Evolutionary conservation across 2,888 invertebrate genomes (phyloP), one percentile per base, ranked within the genome.

Genomic region (Eumacrocentrus americanus): DNA sequence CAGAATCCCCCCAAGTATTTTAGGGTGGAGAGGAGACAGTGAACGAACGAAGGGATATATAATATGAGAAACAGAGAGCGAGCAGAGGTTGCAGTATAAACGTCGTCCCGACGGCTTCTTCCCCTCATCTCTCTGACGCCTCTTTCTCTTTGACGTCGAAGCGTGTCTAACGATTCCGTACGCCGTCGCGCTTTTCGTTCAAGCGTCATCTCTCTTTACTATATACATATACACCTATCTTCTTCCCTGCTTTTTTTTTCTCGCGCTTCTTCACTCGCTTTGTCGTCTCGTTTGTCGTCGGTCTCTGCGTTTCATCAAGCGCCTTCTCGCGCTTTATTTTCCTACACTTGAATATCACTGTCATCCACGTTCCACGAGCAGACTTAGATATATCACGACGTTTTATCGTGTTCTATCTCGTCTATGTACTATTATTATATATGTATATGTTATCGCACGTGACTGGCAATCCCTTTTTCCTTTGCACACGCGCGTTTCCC

Each of bases 1-100:
- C 69, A 67, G 66, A 64, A 61, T 66, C n/a, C n/a, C 61, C 48
- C 18, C 18, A 9, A 38, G 55, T 46, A 23, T 22, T 18, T 29
- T 29, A 48, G 40, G 50, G 50, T 57, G 22, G 42, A 40, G 42
- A 51, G 18, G 50, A 48, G 14, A 50, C 20, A 40, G 25, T 20
- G 22, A 48, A 37, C 18, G 23, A 18, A n/a, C 34, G 47, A 6
- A 4, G 3, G 40, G 44, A 62, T 35, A 37, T 18, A 60, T 55
- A 60, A 38, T 48, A 35, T 7, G 22, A 35, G 44, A 48, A 25
- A 40, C 9, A 22, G 38, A 48, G 12, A 16, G 38, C 4, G 18
- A 23, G 16, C 11, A 37, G 35, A 37, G 37, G 56, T 2, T 22
- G 35, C 23, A 35, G 40, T 37, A 22, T 2, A 35, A 11, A 35